phyloP scores from a whole-genome alignment of 2,888 invertebrate genomes.

The Zaprionus lineosus region DNA sequence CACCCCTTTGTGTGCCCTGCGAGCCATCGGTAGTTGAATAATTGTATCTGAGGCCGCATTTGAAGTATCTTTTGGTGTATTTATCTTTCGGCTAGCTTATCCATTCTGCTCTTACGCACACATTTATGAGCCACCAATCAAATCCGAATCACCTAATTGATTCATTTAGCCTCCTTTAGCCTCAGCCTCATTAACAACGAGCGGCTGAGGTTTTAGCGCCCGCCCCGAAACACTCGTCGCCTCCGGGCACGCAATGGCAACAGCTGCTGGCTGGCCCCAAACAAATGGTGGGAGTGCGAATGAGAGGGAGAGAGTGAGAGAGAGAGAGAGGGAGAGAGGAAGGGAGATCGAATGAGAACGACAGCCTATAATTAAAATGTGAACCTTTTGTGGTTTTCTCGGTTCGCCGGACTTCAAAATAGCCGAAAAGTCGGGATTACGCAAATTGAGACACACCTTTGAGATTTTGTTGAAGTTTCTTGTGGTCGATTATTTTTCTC shows the following conservation, averaged over 20 bases:
- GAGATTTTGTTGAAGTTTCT: conserved; percentile 20
- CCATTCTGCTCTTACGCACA: neutral
- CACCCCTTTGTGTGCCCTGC: no score
- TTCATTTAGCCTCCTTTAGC: conserved; percentile 33
- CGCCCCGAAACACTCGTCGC: conserved; percentile 33
- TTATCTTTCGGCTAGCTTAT: neutral
- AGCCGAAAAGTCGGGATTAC: conserved; percentile 58
- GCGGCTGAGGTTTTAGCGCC: conserved; percentile 28
- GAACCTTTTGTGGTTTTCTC: conserved; percentile 60
- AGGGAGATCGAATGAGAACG: conserved; percentile 4
- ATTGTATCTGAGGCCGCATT: no score
- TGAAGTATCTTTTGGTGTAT: neutral
- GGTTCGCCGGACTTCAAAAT: conserved; percentile 23
- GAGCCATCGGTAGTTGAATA: no score
- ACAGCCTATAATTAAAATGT: conserved; percentile 72
- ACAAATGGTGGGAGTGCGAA: no score
- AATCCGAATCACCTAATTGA: conserved; percentile 47
- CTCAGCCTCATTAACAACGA: conserved; percentile 33
- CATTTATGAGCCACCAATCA: conserved; percentile 28
- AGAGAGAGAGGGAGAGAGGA: neutral
- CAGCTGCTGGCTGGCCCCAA: conserved; percentile 4
- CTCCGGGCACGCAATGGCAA: conserved; percentile 35
- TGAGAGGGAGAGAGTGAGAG: no score
- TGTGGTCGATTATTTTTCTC: conserved; percentile 30
- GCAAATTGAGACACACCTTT: conserved; percentile 65